Evolutionary conservation across 2,888 invertebrate species (phyloP).

Genomic region (Hymenopus coronatus): DNA sequence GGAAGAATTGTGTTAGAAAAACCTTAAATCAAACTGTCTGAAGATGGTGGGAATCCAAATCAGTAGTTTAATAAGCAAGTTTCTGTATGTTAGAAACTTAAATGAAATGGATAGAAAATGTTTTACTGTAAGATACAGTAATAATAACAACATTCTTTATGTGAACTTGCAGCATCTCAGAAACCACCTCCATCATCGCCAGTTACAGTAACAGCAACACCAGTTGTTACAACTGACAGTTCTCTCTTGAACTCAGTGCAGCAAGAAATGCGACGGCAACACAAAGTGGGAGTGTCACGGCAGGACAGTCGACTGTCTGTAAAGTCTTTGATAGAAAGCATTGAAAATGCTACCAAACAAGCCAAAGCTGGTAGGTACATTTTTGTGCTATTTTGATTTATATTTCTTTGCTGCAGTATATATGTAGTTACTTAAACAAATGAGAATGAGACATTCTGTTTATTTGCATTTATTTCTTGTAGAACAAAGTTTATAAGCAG

Average conservation of each 20-base stretch:
- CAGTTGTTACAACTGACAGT: not conserved
- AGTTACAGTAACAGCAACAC: not conserved
- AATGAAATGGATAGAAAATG: no score
- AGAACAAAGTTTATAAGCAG: no score
- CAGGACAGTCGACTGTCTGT: slow-evolving; percentile 83
- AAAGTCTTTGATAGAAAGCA: slow-evolving; percentile 86
- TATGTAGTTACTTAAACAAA: no score
- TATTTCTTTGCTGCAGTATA: not conserved
- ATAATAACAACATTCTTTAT: not conserved
- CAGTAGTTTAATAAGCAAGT: no score
- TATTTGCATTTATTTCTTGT: no score
- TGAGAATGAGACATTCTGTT: no score
- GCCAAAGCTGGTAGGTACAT: slow-evolving; percentile 58
- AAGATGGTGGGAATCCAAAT: no score
- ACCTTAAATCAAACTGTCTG: no score
- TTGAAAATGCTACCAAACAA: slow-evolving; percentile 81
- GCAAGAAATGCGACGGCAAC: slow-evolving; percentile 55
- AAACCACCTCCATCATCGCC: slow-evolving; percentile 11
- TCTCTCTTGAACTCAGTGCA: slow-evolving; percentile 51
- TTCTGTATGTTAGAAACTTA: no score
- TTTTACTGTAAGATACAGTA: not conserved
- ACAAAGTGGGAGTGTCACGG: slow-evolving; percentile 53
- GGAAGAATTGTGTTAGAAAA: no score
- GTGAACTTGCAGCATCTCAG: slow-evolving; percentile 4
- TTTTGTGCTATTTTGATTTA: not conserved